These are phyloP conservation scores for Psilopsiagon aymara DNA, from an alignment of 2,113 vertebrate genomes.

Conservation along the genomic window DNA sequence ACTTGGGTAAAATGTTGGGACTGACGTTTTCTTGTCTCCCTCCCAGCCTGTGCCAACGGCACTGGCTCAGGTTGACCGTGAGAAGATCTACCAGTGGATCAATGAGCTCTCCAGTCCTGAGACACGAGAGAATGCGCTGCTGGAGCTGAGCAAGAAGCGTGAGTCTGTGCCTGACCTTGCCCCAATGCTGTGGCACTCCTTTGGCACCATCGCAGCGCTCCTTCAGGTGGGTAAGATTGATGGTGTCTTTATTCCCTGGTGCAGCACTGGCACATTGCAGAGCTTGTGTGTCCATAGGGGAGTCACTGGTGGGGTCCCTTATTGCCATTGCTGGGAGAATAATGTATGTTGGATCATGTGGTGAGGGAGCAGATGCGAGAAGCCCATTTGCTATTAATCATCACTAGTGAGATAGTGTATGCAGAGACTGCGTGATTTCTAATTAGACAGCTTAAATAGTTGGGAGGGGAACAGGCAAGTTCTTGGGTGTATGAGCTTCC, in stretches of 20 bases:
- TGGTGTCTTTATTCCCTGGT: rapidly evolving
- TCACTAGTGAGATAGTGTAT: neutral
- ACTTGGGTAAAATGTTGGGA: neutral
- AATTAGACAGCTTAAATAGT: neutral
- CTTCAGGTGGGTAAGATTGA: slow-evolving; percentile 82
- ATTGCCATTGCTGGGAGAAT: neutral
- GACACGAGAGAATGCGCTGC: slow-evolving; percentile 92
- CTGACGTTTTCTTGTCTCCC: slow-evolving; percentile 28
- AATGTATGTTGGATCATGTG: neutral
- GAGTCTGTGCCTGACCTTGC: slow-evolving; percentile 96
- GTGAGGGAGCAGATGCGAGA: neutral
- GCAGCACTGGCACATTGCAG: neutral
- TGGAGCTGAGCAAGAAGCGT: slow-evolving; percentile 97
- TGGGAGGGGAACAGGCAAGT: neutral
- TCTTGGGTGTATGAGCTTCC: neutral
- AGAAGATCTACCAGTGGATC: slow-evolving; percentile 99
- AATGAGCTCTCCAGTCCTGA: slow-evolving; percentile 97
- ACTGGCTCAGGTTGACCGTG: slow-evolving; percentile 94
- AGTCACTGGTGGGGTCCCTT: neutral
- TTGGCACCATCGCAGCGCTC: slow-evolving; percentile 95
- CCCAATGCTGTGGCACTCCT: slow-evolving; percentile 98
- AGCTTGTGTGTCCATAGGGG: neutral
- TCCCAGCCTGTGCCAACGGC: slow-evolving; percentile 92
- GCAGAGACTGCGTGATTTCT: neutral
- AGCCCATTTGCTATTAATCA: neutral